Evolutionary conservation across 2,113 vertebrate species (phyloP).

Genomic region (Xyrauchen texanus): DNA sequence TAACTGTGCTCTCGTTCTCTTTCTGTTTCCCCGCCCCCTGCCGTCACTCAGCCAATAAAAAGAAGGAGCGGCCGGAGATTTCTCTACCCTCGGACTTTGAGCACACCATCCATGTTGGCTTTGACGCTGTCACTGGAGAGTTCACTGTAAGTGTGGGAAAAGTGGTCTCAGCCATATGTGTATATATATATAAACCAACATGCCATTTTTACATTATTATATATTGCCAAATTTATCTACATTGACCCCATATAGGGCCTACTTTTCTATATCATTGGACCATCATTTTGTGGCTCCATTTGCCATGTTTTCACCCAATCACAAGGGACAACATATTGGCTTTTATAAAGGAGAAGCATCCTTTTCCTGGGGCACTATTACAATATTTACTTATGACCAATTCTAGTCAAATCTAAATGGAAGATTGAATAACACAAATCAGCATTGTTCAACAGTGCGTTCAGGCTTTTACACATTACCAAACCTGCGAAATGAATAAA

Average conservation of each 20-base stretch:
- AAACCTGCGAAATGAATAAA: too few relatives aligned
- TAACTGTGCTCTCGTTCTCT: neutral
- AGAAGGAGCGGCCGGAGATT: slow-evolving; percentile 92
- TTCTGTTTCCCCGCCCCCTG: neutral
- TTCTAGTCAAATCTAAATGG: neutral
- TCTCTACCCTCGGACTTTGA: slow-evolving; percentile 97
- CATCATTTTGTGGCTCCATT: neutral
- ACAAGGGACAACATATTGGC: neutral
- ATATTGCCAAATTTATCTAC: neutral
- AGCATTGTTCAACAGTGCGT: neutral
- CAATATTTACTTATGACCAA: too few relatives aligned
- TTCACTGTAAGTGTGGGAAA: slow-evolving; percentile 86
- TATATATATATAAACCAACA: neutral
- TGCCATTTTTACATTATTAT: too few relatives aligned
- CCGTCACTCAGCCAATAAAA: slow-evolving; percentile 82
- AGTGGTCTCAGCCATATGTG: neutral
- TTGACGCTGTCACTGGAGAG: slow-evolving; percentile 94
- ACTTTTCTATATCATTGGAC: neutral
- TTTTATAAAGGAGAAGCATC: neutral
- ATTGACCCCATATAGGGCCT: too few relatives aligned
- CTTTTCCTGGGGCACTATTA: neutral
- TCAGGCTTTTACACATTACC: too few relatives aligned
- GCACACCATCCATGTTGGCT: slow-evolving; percentile 96
- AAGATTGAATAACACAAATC: neutral
- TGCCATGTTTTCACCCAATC: neutral